Base-by-base conservation (phyloP, 2,113 vertebrate species). In the Python bivittatus region DNA sequence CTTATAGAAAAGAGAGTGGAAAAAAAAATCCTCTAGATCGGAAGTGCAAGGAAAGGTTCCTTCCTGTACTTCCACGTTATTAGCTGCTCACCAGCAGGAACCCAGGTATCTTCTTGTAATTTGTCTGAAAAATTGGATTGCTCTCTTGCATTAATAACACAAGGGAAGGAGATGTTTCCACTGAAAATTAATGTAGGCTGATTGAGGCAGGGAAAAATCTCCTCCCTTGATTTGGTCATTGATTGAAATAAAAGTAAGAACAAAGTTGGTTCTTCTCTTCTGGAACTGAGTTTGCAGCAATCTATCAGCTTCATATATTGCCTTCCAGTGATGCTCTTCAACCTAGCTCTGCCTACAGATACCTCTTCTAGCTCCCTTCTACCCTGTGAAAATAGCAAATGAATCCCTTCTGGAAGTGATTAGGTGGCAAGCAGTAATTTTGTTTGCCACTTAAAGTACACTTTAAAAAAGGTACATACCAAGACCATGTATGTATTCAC, bases 381-480 rank as follows among this genome's bases (percentile, higher is more conserved):
- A 44, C 60, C 29, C 27, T 52, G 13, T 52, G 42, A 44, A 52
- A 89, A 20, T 53, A 48, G 44, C 88, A 60, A 44, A 60, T 44
- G 4, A 89, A n/a, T 64, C 22, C 60, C 44, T 89, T 53, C 88
- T 53, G 29, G 17, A 89, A 89, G 38, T 79, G 38, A 79, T 79
- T 38, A 38, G 17, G 6, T 79, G 68, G 3, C n/a, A 33, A 79
- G 33, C 68, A 38, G 6, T 68, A 53, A 72, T 53, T n/a, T 33
- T 53, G 61, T n/a, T 89, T 89, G 17, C 27, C 29, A 33, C 8
- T 17, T 87, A 95, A 95, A 88, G 57, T 91, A 92, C 27, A 10
- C 52, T 53, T 95, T 90, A 44, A 64, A 29, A 48, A 52, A 89
- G 8, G 20, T 8, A 10, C 10, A 6, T 29, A 33, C 17, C 23